Percentiles rank a stretch among this genome's conserved stretches.
Evolutionary conservation across 2,888 invertebrate species (phyloP).

Genomic region (Agrotis segetum): DNA sequence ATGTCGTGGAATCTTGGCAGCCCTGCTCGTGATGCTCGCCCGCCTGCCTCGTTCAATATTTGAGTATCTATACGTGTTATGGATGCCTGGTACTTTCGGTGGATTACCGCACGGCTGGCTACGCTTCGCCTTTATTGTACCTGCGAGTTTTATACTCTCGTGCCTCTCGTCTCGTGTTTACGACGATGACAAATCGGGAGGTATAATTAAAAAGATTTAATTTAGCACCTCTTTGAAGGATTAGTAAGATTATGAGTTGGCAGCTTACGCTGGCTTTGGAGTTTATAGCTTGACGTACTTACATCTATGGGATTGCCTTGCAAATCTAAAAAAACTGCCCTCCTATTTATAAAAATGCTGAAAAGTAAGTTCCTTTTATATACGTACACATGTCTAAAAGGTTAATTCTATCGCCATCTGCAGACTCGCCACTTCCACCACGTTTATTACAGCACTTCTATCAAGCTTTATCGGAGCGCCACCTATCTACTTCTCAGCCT

Average conservation of each 20-base stretch:
- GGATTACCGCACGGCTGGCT: conserved; percentile 76
- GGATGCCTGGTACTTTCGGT: conserved; percentile 79
- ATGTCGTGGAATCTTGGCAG: conserved; percentile 55
- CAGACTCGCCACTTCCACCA: conserved; percentile 13
- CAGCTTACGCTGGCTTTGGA: conserved; percentile 11
- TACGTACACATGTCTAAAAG: background rate
- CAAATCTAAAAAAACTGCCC: background rate
- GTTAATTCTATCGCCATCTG: background rate
- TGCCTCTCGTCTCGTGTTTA: conserved; percentile 51
- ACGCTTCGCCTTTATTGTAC: conserved; percentile 65
- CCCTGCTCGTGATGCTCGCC: conserved; percentile 75
- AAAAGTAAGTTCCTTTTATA: background rate
- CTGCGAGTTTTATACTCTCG: conserved; percentile 55
- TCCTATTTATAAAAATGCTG: background rate
- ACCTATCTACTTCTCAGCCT: conserved; percentile 29
- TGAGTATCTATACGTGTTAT: conserved; percentile 77
- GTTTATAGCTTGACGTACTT: conserved; percentile 12
- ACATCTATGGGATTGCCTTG: background rate
- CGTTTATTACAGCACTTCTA: conserved; percentile 44
- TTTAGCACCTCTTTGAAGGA: conserved; percentile 48
- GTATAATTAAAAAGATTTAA: conserved; percentile 61
- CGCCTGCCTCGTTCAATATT: conserved; percentile 80
- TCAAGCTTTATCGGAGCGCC: conserved; percentile 37
- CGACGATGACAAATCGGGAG: conserved; percentile 60
- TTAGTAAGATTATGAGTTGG: conserved; percentile 45